These are phyloP conservation scores for Ariopsis seemanni DNA, from an alignment of 2,113 vertebrate genomes.

Conservation along the genomic window DNA sequence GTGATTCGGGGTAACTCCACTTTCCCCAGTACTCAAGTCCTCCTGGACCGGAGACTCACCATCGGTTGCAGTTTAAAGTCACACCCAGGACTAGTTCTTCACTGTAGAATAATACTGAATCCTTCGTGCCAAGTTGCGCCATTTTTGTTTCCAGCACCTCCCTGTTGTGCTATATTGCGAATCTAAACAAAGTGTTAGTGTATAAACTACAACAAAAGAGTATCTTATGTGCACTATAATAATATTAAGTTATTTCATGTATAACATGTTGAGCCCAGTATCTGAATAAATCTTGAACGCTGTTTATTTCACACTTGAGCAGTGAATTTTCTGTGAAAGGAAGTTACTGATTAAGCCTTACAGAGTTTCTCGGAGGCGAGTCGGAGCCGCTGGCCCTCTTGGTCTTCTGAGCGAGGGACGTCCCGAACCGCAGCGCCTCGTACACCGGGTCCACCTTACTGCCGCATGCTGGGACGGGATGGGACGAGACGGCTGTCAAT, in stretches of 20 bases:
- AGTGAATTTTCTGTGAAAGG: not conserved
- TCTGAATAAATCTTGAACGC: not conserved
- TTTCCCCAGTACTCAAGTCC: no score
- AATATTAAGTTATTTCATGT: not conserved
- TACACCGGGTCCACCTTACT: constrained; percentile 98
- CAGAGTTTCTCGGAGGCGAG: constrained; percentile 89
- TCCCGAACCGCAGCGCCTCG: constrained; percentile 94
- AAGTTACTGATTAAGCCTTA: constrained; percentile 61
- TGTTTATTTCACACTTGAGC: not conserved
- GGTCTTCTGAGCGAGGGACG: constrained; percentile 92
- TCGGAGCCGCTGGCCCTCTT: constrained; percentile 90
- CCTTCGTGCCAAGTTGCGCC: no score
- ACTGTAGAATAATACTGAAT: no score
- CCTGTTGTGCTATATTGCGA: not conserved
- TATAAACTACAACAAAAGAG: not conserved
- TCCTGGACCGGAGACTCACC: no score
- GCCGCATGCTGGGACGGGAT: constrained; percentile 82
- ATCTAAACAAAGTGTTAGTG: not conserved
- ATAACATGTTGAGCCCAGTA: not conserved
- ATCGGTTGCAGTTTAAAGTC: no score
- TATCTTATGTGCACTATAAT: not conserved
- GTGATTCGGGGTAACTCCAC: no score
- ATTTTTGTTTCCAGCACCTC: not conserved
- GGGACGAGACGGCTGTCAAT: constrained; percentile 39
- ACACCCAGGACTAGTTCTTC: no score